Percentiles rank a stretch among this genome's conserved stretches.
Conservation (phyloP, 2,113 vertebrate species). For the Grus americana region DNA sequence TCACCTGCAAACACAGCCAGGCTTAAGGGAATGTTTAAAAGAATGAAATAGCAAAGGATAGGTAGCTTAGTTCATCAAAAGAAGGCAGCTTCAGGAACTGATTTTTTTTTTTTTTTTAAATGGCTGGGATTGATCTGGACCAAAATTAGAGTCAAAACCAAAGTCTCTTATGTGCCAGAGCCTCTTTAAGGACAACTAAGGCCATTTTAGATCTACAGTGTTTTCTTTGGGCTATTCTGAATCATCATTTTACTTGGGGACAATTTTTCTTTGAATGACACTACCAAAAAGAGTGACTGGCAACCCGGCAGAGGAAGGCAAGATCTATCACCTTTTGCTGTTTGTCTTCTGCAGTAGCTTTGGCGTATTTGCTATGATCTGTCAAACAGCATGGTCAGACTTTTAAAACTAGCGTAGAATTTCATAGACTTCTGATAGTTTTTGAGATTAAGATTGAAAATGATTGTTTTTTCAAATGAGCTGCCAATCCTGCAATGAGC, state of each 20-base stretch:
- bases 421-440: not conserved
- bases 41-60: not conserved
- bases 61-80: not conserved
- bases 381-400: not conserved
- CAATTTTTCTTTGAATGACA: not conserved
- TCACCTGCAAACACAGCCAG: not conserved
- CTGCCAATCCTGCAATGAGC: not conserved
- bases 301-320: not conserved
- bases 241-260: not conserved
- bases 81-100: not conserved
- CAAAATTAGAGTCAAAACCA: not conserved
- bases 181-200: not conserved
- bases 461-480: not conserved
- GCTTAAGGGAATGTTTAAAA: not conserved
- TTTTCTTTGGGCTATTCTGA: not conserved
- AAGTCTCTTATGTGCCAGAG: not conserved
- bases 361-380: not conserved
- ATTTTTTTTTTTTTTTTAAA: not conserved
- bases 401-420: not conserved
- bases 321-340: not conserved
- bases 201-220: not conserved
- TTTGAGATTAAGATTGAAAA: not conserved
- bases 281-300: not conserved
- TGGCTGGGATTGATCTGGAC: not conserved
- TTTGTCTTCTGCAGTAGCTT: not conserved